Conservation (phyloP, 2,113 vertebrate genomes). For the Nyctereutes procyonoides region DNA sequence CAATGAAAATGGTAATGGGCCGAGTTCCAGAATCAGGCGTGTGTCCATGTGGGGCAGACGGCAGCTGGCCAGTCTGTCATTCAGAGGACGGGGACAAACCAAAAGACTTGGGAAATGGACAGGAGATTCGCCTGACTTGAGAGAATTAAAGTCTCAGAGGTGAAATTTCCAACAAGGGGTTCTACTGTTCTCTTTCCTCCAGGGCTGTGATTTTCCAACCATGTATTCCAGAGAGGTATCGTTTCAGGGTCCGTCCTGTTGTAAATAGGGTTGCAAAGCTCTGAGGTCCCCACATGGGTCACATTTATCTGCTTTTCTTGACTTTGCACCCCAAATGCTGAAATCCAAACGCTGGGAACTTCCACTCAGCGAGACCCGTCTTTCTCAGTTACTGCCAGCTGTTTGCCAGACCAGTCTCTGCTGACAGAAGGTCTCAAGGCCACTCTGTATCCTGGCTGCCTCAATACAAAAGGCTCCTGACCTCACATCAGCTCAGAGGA, state of each 20-base stretch:
- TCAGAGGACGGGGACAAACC: neutral
- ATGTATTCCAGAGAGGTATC: fast-evolving
- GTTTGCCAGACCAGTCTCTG: no score
- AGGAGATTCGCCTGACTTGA: no score
- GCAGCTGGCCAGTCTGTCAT: neutral
- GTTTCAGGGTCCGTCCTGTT: fast-evolving
- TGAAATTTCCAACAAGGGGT: neutral
- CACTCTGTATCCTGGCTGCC: neutral
- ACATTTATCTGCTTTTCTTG: fast-evolving
- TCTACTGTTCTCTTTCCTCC: fast-evolving
- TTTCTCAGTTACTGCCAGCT: no score
- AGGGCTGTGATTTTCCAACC: neutral
- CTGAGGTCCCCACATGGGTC: fast-evolving
- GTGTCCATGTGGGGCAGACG: neutral
- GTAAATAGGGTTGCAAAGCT: neutral
- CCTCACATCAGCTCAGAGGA: neutral
- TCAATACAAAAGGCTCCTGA: fast-evolving
- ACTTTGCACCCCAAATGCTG: fast-evolving
- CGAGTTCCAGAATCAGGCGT: fast-evolving
- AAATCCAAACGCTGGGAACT: neutral
- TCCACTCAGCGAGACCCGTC: fast-evolving
- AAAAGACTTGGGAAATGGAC: neutral
- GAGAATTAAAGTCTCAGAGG: neutral
- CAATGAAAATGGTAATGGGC: fast-evolving
- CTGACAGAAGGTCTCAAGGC: neutral